phyloP scores from a whole-genome alignment of 2,797 vertebrate species.

The Stomatorhinus walkeri region DNA sequence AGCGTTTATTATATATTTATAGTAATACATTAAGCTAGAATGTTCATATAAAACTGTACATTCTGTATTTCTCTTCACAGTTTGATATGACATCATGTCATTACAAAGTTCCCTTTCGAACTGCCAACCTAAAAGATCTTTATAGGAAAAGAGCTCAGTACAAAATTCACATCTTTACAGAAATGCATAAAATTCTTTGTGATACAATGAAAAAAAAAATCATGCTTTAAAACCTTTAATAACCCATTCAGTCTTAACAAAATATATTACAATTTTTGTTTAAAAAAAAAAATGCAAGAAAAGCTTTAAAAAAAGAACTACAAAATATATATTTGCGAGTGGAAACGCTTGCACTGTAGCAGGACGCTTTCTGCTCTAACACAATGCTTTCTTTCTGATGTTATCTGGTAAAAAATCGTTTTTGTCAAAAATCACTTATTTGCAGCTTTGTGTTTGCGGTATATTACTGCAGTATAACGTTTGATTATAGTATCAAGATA shows the following conservation, averaged over 20 bases:
- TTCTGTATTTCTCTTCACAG: constrained; percentile 85
- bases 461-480: not conserved
- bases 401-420: not conserved
- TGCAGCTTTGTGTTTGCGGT: not conserved
- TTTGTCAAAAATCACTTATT: not conserved
- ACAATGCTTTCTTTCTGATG: not conserved
- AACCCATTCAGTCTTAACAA: constrained; percentile 74
- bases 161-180: constrained; percentile 76
- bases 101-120: constrained; percentile 79
- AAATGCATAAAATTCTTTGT: constrained; percentile 68
- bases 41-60: constrained; percentile 70
- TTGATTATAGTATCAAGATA: not conserved
- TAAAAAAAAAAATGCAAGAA: constrained; percentile 30
- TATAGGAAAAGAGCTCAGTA: constrained; percentile 67
- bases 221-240: constrained; percentile 75
- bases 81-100: constrained; percentile 77
- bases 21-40: constrained; percentile 66
- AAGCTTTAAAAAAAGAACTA: constrained; percentile 7
- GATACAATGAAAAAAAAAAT: constrained; percentile 58
- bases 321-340: constrained; percentile 1
- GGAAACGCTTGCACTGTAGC: not conserved
- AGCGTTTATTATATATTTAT: constrained; percentile 79
- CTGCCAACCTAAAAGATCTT: constrained; percentile 60
- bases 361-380: not conserved
- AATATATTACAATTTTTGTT: constrained; percentile 76